Conservation (phyloP, 2,113 vertebrate genomes). For the Balaeniceps rex region DNA sequence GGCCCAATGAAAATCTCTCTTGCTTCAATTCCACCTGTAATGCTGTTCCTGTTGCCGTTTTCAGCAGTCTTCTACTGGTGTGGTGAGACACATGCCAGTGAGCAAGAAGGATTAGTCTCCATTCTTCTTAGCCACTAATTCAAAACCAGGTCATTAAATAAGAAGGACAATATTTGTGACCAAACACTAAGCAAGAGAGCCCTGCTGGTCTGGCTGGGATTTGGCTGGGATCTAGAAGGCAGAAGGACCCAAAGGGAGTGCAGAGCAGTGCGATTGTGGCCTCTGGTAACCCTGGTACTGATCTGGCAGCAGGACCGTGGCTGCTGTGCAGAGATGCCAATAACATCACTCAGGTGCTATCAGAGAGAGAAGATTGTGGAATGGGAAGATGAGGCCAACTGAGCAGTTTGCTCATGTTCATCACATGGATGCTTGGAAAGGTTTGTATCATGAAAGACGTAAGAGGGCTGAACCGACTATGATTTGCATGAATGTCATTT, state of each 20-base stretch:
- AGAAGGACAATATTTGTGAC: neutral
- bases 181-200: neutral
- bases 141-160: neutral
- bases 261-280: neutral
- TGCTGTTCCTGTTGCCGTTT: neutral
- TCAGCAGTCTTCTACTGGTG: neutral
- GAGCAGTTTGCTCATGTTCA: neutral
- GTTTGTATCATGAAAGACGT: neutral
- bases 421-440: neutral
- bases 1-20: neutral
- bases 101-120: neutral
- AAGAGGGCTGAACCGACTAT: neutral
- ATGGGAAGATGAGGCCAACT: neutral
- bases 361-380: neutral
- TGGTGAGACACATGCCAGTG: neutral
- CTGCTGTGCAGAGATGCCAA: neutral
- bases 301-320: neutral
- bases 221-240: neutral
- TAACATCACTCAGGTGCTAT: no score
- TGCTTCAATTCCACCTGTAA: neutral
- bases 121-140: neutral
- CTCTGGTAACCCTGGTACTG: neutral
- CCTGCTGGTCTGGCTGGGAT: neutral
- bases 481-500: conserved; percentile 22
- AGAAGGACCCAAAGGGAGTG: neutral